Evolutionary conservation across 1,140 invertebrate species (phyloP), one percentile per base, ranked within the genome.

Genomic region (Paraescarpia echinospica): DNA sequence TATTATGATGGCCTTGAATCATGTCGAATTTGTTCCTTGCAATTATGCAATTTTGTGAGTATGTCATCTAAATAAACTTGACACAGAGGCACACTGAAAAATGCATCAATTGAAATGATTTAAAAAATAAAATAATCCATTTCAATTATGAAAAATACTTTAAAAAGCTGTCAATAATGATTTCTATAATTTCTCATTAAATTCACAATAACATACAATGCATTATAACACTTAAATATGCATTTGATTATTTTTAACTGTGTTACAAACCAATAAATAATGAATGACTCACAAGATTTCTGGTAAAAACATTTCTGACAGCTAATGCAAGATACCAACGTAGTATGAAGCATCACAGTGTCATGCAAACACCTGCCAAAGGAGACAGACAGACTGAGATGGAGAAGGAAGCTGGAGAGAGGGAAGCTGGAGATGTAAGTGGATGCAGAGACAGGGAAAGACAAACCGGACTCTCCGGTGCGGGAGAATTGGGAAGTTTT

Each of bases 381-480:
- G 33, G 5, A 90, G 33, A 90, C 14, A 12, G 4, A 18, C 14
- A 90, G 22, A 34, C 8, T 89, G 35, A 12, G 35, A 34, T 90
- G 89, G 89, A 48, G 9, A 33, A 6, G 91, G 33, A n/a, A n/a
- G 91, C 33, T n/a, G 91, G 91, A 48, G 27, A 9, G 48, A 48
- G 1, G 91, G 14, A 91, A 34, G 91, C 91, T 35, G 31, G 33
- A n/a, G 33, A 22, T 33, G 34, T 14, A 48, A 34, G 48, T 5
- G 22, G 91, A 35, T 35, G 34, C 48, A 33, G 33, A 35, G 59
- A 77, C 59, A 91, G 34, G 41, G 41, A 33, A 35, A 91, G 35
- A 95, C 95, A 93, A 95, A 95, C 95, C 95, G 92, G 94, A 92
- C 51, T 94, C 94, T 92, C 95, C 95, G 89, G 91, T 91, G 14